phyloP scores from a whole-genome alignment of 2,113 vertebrate genomes.

The Ceuthmochares aereus region DNA sequence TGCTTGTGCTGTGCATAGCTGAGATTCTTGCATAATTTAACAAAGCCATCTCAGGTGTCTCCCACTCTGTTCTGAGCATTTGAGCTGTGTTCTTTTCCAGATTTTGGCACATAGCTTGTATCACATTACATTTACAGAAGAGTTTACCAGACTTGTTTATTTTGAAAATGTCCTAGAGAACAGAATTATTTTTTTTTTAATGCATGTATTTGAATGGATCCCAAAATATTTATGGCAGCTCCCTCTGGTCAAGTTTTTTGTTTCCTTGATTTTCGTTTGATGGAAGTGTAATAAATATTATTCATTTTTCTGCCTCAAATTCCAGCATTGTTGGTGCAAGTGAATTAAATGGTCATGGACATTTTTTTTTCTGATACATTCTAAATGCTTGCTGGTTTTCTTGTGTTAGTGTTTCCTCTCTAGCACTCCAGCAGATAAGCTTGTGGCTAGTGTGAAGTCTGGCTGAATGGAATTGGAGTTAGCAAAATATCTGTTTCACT shows the following conservation, averaged over 20 bases:
- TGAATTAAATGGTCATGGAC: not conserved
- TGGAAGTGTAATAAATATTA: not conserved
- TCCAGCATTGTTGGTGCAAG: not conserved
- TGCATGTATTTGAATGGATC: not conserved
- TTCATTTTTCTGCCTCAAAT: not conserved
- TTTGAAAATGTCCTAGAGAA: slow-evolving; percentile 29
- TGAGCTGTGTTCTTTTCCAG: not conserved
- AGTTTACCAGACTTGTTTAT: not conserved
- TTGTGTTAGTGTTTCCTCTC: not conserved
- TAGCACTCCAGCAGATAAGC: not conserved
- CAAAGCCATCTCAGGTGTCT: slow-evolving; percentile 64
- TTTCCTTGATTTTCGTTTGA: not conserved
- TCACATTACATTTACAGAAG: not conserved
- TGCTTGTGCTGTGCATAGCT: slow-evolving; percentile 35
- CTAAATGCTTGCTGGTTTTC: not conserved
- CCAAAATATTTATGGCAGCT: not conserved
- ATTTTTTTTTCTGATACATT: not conserved
- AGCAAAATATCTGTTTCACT: slow-evolving; percentile 14
- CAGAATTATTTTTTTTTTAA: not conserved
- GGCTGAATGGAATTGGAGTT: not conserved
- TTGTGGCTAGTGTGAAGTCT: not conserved
- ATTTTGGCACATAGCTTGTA: not conserved
- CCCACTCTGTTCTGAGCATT: not conserved
- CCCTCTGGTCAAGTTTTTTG: not conserved
- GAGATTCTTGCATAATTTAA: slow-evolving; percentile 73